A percentile compares a stretch with the other conserved stretches of the same genome.
phyloP scores from a whole-genome alignment of 2,888 invertebrate genomes.

The Drosophila prostipennis region DNA sequence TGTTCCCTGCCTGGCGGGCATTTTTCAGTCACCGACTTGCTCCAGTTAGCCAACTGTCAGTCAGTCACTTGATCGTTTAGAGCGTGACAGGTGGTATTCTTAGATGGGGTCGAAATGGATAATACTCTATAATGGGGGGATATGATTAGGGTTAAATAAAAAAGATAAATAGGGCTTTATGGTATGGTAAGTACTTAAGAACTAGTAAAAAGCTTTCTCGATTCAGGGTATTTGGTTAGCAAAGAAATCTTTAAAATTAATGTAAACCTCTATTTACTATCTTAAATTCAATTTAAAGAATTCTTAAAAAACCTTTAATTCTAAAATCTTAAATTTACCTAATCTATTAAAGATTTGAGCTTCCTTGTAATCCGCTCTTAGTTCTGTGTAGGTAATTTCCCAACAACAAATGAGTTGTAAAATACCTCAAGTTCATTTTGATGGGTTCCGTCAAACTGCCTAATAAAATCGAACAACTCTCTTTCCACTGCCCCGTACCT shows the following conservation, averaged over 20 bases:
- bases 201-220: too few relatives aligned
- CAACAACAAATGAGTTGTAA: neutral
- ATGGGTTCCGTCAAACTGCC: neutral
- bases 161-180: too few relatives aligned
- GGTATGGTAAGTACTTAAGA: too few relatives aligned
- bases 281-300: neutral
- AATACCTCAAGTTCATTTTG: neutral
- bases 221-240: too few relatives aligned
- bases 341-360: neutral
- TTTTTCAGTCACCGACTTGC: conserved; percentile 49
- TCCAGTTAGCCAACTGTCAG: conserved; percentile 54
- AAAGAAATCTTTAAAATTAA: too few relatives aligned
- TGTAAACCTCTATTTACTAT: too few relatives aligned
- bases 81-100: conserved; percentile 31
- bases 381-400: neutral
- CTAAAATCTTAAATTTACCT: neutral
- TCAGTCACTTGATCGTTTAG: conserved; percentile 56
- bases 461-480: neutral
- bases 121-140: conserved; percentile 3
- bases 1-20: conserved; percentile 47
- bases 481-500: neutral
- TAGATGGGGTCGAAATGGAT: neutral
- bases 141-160: neutral
- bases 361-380: neutral
- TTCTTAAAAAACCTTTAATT: neutral